Percentiles rank a stretch among this genome's conserved stretches.
phyloP scores from a whole-genome alignment of 2,113 vertebrate species.

The Tenrec ecaudatus region DNA sequence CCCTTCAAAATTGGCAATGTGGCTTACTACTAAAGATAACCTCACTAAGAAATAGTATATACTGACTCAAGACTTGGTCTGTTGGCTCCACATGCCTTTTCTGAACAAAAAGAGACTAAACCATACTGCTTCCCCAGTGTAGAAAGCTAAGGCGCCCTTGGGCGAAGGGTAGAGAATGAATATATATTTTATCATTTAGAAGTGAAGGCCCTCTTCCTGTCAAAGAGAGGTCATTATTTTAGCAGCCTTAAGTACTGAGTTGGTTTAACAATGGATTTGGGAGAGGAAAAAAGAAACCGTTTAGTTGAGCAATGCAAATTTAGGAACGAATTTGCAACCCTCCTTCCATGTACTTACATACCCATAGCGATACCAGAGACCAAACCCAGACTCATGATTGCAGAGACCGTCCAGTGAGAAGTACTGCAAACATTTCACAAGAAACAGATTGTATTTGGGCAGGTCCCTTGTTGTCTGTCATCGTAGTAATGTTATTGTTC shows the following conservation, averaged over 20 bases:
- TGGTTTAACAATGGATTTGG: background rate
- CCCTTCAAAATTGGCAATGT: background rate
- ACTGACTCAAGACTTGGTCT: background rate
- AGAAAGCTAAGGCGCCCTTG: background rate
- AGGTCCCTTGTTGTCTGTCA: background rate
- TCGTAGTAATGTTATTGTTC: background rate
- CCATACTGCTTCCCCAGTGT: background rate
- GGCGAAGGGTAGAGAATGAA: background rate
- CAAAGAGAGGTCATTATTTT: conserved; percentile 11
- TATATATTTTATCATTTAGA: background rate
- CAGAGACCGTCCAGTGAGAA: background rate
- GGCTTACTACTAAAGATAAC: background rate
- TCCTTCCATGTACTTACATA: background rate
- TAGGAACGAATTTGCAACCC: background rate
- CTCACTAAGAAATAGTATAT: background rate
- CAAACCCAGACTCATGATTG: background rate
- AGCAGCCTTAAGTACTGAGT: background rate
- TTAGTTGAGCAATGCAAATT: background rate
- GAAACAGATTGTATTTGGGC: background rate
- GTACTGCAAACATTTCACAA: background rate
- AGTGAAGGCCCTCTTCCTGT: background rate
- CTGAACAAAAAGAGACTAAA: background rate
- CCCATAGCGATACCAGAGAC: background rate
- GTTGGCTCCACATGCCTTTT: background rate
- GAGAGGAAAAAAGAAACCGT: background rate